Base-by-base conservation (phyloP, 2,888 invertebrate genomes). In the Quadroppia sp. region DNA sequence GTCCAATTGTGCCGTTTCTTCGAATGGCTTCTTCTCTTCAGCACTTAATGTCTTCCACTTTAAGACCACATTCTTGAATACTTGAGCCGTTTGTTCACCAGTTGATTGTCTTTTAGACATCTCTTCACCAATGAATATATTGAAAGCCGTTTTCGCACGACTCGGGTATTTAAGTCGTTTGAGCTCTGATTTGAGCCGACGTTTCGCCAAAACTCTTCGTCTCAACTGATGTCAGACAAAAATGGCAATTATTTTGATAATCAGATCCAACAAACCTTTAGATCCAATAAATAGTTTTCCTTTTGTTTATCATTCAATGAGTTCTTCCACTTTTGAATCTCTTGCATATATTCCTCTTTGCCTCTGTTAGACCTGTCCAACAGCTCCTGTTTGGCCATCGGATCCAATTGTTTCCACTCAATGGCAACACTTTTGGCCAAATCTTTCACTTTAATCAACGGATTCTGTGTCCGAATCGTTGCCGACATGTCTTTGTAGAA, bases 1-100 rank as follows among this genome's bases (percentile, higher is more conserved):
- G 20, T 71, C 74, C 9, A 2, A 42, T 69, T 74, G 53, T 20
- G 74, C 74, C n/a, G 15, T 20, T 20, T 72, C 50, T 0, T 7
- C 36, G 23, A 20, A 74, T 17, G 50, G 67, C 2, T 25, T 20
- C 40, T 56, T 69, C 20, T 74, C 64, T 50, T 61, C 42, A 1
- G 40, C 11, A 9, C 13, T 72, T 30, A 74, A 23, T 32, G 73
- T 20, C n/a, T 42, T 61, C 74, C 74, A 74, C 30, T 71, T 45
- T 9, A 13, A 1, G 3, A n/a, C 25, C 13, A 53, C 30, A 1
- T 17, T 13, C 9, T 71, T 71, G 30, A 71, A 56, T 2, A 40
- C 36, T 17, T 53, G 28, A 20, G 20, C 17, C 6, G 13, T 7
- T 17, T 42, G 64, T 17, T 64, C 15, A 7, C 9, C 45, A 9